A percentile compares a stretch with the other conserved stretches of the same genome.
These are phyloP conservation scores for Echiichthys vipera DNA, from an alignment of 2,797 vertebrate genomes.

Conservation along the genomic window DNA sequence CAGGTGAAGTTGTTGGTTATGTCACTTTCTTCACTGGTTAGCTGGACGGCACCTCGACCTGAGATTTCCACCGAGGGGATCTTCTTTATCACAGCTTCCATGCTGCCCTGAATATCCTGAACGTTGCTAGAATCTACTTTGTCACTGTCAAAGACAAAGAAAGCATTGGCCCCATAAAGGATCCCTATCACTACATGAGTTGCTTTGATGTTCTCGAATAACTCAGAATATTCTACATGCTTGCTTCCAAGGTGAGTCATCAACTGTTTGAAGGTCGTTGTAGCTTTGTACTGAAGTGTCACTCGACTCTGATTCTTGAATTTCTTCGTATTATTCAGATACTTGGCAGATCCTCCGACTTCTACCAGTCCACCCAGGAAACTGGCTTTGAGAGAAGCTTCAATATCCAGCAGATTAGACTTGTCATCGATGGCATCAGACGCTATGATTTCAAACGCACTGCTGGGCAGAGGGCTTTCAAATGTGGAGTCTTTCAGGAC, in stretches of 20 bases:
- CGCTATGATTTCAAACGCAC: neutral
- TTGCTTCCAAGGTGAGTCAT: no score
- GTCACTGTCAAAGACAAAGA: constrained; percentile 66
- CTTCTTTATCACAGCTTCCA: constrained; percentile 40
- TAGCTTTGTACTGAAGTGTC: neutral
- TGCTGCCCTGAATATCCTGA: constrained; percentile 30
- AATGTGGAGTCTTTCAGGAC: rapidly evolving
- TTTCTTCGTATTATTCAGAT: constrained; percentile 22
- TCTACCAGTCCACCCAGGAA: constrained; percentile 22
- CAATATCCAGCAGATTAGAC: constrained; percentile 1
- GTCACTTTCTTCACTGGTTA: constrained; percentile 35
- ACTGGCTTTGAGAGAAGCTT: constrained; percentile 35
- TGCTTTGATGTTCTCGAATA: constrained; percentile 4
- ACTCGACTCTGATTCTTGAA: constrained; percentile 5
- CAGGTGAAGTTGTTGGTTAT: constrained; percentile 47
- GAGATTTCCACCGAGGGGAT: constrained; percentile 27
- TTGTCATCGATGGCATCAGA: constrained; percentile 33
- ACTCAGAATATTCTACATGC: no score
- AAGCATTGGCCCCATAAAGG: constrained; percentile 63
- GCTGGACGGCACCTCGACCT: constrained; percentile 19
- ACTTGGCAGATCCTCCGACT: constrained; percentile 41
- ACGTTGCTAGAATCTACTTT: constrained; percentile 32
- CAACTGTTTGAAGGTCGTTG: neutral
- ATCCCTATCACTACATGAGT: constrained; percentile 63
- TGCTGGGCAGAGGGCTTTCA: rapidly evolving